These are phyloP conservation scores for Diacarnus erythraeanus DNA, from an alignment of 37 sponge, comb jelly and placozoan genomes.

Conservation along the genomic window DNA sequence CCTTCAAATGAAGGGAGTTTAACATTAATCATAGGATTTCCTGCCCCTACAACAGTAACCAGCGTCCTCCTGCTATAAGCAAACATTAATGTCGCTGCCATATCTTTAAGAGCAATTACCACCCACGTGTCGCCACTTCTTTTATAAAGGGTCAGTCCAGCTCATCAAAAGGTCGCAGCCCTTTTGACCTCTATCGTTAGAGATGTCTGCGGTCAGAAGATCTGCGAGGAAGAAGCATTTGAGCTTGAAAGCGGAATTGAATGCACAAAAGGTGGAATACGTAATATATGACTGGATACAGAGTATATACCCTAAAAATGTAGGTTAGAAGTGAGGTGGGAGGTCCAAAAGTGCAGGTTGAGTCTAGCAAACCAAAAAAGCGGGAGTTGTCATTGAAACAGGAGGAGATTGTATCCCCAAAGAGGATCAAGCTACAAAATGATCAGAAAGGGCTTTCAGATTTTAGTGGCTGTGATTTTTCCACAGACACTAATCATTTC, in stretches of 20 bases:
- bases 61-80: not conserved
- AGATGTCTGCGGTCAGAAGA: not conserved
- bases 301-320: not conserved
- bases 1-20: constrained; percentile 9
- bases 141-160: no score
- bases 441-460: not conserved
- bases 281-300: not conserved
- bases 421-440: not conserved
- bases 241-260: constrained; percentile 16
- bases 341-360: not conserved
- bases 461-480: not conserved
- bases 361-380: no score
- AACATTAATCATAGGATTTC: not conserved
- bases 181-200: not conserved
- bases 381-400: no score
- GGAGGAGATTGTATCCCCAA: no score
- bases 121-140: no score
- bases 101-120: no score
- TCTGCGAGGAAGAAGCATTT: constrained; percentile 1
- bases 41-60: not conserved
- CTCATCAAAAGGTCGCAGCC: no score
- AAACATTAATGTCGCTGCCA: no score
- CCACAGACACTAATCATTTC: constrained; percentile 2
- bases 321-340: not conserved
- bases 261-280: no score